Base-by-base conservation (phyloP, 1,140 invertebrate genomes). In the Leptonema lineaticorne region DNA sequence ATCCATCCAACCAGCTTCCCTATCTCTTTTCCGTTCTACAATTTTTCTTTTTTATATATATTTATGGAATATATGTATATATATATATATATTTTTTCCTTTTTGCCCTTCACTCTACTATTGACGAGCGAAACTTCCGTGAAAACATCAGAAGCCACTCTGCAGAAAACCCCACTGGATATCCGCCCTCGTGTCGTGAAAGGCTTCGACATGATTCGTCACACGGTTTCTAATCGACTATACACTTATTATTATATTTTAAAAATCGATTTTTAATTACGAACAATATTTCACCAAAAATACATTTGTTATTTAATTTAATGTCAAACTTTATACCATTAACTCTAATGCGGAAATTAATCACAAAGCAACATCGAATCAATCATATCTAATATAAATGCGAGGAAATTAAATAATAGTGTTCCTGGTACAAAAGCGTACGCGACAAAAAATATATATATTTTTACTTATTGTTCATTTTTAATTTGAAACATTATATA, bases 111-210 rank as follows among this genome's bases (percentile, higher is more conserved):
- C n/a, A n/a, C n/a, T n/a, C n/a, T 7, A 7, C 20, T 7, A 48
- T 20, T 2, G 46, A 24, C 22, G 50, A 11, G 20, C n/a, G 50
- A 20, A 11, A 53, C 20, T 53, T 64, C 62, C 30, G 27, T 46
- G 50, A 64, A 64, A 64, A 64, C 62, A 50, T n/a, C 62, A 48
- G 57, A 33, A 53, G 20, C 50, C 50, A 53, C 50, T 53, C 50
- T 9, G 22, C 50, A 1, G 50, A 18, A 14, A 14, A 24, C n/a
- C 16, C 28, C 28, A 29, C n/a, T 27, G 57, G 48, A 27, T 11
- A 22, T 41, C 37, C 37, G 37, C 37, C 9, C n/a, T n/a, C n/a
- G n/a, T 41, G 16, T 16, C 37, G 11, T 41, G 11, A 2, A 41
- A 16, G 11, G 37, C 30, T 33, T 41, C 37, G 37, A 2, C 37